Percentiles rank a stretch among this genome's conserved stretches.
Conservation (phyloP, 2,888 invertebrate genomes). For the Noctua comes region DNA sequence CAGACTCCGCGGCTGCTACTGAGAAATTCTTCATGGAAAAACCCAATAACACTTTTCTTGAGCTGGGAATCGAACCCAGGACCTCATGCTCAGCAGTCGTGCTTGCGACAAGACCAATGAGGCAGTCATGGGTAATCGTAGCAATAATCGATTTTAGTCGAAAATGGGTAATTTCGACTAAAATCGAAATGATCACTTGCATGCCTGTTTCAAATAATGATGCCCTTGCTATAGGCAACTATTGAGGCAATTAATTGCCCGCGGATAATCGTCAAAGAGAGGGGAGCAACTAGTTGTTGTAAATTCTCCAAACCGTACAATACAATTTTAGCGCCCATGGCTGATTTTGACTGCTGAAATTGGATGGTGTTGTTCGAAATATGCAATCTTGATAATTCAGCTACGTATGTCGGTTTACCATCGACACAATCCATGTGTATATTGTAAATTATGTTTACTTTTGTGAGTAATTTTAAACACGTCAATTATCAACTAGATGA, state of each 20-base stretch:
- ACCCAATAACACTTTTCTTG: not conserved
- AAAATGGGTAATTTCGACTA: not conserved
- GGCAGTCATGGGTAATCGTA: too few relatives aligned
- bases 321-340: not conserved
- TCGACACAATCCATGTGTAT: not conserved
- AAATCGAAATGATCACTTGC: not conserved
- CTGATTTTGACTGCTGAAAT: constrained; percentile 15
- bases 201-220: not conserved
- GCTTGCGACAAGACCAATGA: not conserved
- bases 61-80: too few relatives aligned
- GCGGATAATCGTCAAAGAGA: constrained; percentile 2
- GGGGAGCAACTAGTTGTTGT: not conserved
- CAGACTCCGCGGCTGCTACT: not conserved
- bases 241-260: not conserved
- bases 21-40: not conserved
- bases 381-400: not conserved
- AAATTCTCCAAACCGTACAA: not conserved
- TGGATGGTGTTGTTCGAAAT: not conserved
- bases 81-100: not conserved
- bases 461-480: not conserved
- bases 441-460: not conserved
- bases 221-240: constrained; percentile 2
- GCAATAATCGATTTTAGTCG: too few relatives aligned
- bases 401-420: not conserved
- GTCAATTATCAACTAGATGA: too few relatives aligned